Evolutionary conservation across 1,140 invertebrate species (phyloP).

Genomic region (Nasonia vitripennis): DNA sequence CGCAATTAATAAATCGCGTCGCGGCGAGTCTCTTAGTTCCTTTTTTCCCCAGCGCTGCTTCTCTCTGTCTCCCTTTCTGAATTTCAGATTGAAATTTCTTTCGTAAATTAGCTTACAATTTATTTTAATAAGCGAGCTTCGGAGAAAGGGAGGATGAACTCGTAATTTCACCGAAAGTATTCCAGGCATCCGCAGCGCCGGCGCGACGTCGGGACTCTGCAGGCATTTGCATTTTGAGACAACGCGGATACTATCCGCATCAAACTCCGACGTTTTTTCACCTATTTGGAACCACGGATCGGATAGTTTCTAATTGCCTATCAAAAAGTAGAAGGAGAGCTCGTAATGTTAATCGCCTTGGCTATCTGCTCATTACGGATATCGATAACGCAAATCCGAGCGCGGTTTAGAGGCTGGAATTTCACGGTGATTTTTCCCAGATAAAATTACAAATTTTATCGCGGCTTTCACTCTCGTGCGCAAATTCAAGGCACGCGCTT

Average conservation of each 20-base stretch:
- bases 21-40: neutral
- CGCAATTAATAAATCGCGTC: slow-evolving; percentile 41
- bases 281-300: no score
- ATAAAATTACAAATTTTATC: neutral
- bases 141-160: neutral
- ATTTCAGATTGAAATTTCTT: slow-evolving; percentile 48
- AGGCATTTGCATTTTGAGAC: slow-evolving; percentile 13
- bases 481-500: neutral
- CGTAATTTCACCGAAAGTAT: slow-evolving; percentile 40
- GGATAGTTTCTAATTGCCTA: no score
- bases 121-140: slow-evolving; percentile 48
- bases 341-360: no score
- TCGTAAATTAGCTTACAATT: slow-evolving; percentile 50
- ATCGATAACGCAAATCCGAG: no score
- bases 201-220: neutral
- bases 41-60: neutral
- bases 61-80: neutral
- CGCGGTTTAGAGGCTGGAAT: no score
- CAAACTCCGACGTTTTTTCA: no score
- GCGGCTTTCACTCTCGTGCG: neutral
- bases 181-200: slow-evolving; percentile 17
- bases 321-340: no score
- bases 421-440: neutral
- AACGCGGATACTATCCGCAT: no score
- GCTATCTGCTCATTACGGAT: no score